phyloP scores from a whole-genome alignment of 2,113 vertebrate species.

The Chaetorhynchus papuensis region DNA sequence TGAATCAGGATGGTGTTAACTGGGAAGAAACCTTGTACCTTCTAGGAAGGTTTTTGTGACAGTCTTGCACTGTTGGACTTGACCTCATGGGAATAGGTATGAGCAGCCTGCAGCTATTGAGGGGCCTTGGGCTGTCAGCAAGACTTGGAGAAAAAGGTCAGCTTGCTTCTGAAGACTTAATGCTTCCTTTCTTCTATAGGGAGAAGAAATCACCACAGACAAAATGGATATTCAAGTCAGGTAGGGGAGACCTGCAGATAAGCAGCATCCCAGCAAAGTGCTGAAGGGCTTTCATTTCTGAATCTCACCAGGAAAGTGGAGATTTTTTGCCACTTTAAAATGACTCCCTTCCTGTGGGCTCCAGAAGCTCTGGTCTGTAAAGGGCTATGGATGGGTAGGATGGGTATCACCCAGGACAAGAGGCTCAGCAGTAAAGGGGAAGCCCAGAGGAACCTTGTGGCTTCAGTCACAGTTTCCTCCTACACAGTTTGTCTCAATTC shows the following conservation, averaged over 20 bases:
- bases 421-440: not conserved
- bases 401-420: not conserved
- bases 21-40: not conserved
- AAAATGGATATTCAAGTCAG: not conserved
- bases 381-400: fast-evolving
- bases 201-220: not conserved
- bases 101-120: not conserved
- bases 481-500: not conserved
- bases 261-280: not conserved
- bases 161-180: not conserved
- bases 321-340: not conserved
- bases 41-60: not conserved
- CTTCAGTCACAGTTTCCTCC: not conserved
- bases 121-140: not conserved
- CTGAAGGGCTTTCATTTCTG: not conserved
- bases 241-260: not conserved
- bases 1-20: not conserved
- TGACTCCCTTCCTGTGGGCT: not conserved
- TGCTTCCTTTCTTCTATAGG: not conserved
- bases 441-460: not conserved
- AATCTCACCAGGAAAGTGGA: not conserved
- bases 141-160: not conserved
- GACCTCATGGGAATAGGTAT: not conserved
- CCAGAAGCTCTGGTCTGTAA: not conserved
- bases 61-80: not conserved